Evolutionary conservation across 1,140 invertebrate genomes (phyloP).

Genomic region (Vanessa atalanta): DNA sequence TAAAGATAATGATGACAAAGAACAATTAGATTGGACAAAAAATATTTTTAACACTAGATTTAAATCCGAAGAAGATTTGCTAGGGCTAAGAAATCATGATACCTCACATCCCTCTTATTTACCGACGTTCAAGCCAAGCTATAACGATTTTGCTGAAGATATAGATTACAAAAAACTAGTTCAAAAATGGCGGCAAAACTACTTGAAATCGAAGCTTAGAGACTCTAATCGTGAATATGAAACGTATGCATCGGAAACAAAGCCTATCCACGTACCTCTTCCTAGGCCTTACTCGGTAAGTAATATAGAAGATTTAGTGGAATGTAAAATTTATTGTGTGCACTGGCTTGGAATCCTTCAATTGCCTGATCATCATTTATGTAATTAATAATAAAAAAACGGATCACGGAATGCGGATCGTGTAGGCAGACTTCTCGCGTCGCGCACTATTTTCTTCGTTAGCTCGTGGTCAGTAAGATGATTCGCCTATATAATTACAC

Average conservation of each 20-base stretch:
- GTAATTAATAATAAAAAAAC: constrained; percentile 65
- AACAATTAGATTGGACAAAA: constrained; percentile 59
- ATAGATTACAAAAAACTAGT: constrained; percentile 63
- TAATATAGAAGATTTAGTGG: constrained; percentile 30
- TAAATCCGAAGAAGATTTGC: constrained; percentile 73
- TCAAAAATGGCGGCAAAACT: constrained; percentile 70
- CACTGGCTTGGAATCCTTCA: constrained; percentile 40
- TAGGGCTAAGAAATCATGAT: constrained; percentile 70
- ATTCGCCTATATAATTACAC: constrained; percentile 41
- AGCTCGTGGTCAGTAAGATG: constrained; percentile 63
- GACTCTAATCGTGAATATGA: constrained; percentile 62
- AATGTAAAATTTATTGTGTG: constrained; percentile 35
- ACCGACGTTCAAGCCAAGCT: constrained; percentile 54
- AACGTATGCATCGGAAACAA: constrained; percentile 60
- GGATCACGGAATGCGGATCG: constrained; percentile 74
- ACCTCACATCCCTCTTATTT: constrained; percentile 60
- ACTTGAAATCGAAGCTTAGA: constrained; percentile 67
- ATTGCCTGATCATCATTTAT: constrained; percentile 43
- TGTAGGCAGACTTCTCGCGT: constrained; percentile 56
- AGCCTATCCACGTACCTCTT: constrained; percentile 62
- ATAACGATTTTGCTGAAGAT: constrained; percentile 52
- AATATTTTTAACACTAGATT: constrained; percentile 53
- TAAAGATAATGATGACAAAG: constrained; percentile 44
- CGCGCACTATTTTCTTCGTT: constrained; percentile 73
- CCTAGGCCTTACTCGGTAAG: constrained; percentile 74